Conservation (phyloP, 1,140 invertebrate genomes). For the silkworm (Bombyx mori) region DNA sequence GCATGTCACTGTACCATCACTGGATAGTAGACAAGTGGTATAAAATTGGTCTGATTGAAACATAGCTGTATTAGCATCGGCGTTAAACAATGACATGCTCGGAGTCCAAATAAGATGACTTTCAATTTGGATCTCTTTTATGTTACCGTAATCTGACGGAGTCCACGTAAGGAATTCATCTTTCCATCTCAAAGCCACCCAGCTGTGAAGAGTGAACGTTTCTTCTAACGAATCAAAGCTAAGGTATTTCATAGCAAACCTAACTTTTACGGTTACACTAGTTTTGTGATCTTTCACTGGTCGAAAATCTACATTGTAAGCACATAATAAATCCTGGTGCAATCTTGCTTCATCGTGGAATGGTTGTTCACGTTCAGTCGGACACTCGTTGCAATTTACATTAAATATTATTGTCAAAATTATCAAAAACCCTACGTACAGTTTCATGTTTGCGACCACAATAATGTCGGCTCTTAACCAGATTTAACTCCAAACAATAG, state of each 20-base stretch:
- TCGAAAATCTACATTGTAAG: slow-evolving; percentile 38
- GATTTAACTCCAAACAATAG: neutral
- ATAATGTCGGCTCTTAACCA: neutral
- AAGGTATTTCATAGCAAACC: slow-evolving; percentile 53
- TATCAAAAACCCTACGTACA: slow-evolving; percentile 2
- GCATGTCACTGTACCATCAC: slow-evolving; percentile 59
- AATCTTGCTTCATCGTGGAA: slow-evolving; percentile 43
- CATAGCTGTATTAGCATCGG: slow-evolving; percentile 27
- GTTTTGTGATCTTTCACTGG: slow-evolving; percentile 49
- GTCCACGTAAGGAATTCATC: slow-evolving; percentile 54
- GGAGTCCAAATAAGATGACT: slow-evolving; percentile 55
- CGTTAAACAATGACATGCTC: slow-evolving; percentile 49
- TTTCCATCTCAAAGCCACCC: slow-evolving; percentile 52
- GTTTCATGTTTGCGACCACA: slow-evolving; percentile 7
- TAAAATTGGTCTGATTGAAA: slow-evolving; percentile 45
- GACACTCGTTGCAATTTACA: slow-evolving; percentile 16
- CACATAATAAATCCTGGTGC: slow-evolving; percentile 39
- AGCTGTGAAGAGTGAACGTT: slow-evolving; percentile 53
- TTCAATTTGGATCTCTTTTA: slow-evolving; percentile 48
- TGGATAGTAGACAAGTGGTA: slow-evolving; percentile 52
- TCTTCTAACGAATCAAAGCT: slow-evolving; percentile 53
- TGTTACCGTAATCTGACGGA: slow-evolving; percentile 41
- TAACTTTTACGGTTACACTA: slow-evolving; percentile 42
- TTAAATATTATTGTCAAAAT: neutral
- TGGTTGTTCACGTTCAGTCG: slow-evolving; percentile 18